Evolutionary conservation across 2,113 vertebrate species (phyloP).

Genomic region (Grammomys dolichurus): DNA sequence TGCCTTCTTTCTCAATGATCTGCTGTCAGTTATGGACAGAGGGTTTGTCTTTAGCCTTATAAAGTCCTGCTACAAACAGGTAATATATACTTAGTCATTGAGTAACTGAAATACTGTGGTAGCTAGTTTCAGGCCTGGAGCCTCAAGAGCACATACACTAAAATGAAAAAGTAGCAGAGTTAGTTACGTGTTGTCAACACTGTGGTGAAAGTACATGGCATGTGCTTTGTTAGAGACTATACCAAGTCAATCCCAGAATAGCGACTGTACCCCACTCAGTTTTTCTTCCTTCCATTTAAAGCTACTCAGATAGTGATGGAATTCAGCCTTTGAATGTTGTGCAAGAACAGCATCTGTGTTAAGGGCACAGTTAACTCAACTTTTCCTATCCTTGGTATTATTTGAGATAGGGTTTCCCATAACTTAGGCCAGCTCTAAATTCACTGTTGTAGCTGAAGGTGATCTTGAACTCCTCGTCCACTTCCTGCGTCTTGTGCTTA

Average conservation of each 20-base stretch:
- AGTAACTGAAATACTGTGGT: neutral
- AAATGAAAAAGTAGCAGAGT: neutral
- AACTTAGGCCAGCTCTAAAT: neutral
- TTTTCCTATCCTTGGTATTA: neutral
- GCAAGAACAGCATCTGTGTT: neutral
- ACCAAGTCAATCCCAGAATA: neutral
- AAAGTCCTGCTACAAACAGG: conserved; percentile 98
- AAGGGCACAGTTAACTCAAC: neutral
- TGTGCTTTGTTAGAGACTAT: neutral
- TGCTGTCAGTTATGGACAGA: conserved; percentile 98
- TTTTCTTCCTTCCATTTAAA: neutral
- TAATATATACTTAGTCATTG: conserved; percentile 80
- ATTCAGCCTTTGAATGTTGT: neutral
- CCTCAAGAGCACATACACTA: neutral
- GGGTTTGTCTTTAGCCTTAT: conserved; percentile 96
- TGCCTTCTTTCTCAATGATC: conserved; percentile 98
- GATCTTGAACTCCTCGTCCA: neutral
- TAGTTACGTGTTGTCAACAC: neutral
- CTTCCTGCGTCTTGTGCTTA: neutral
- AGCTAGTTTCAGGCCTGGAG: neutral
- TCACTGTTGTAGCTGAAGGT: neutral
- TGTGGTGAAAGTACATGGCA: neutral
- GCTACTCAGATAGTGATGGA: neutral
- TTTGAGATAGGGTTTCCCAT: neutral
- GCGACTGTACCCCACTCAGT: neutral